A percentile compares a stretch with the other conserved stretches of the same genome.
Conservation (phyloP, 2,888 invertebrate genomes). For the Megamerina dolium region DNA sequence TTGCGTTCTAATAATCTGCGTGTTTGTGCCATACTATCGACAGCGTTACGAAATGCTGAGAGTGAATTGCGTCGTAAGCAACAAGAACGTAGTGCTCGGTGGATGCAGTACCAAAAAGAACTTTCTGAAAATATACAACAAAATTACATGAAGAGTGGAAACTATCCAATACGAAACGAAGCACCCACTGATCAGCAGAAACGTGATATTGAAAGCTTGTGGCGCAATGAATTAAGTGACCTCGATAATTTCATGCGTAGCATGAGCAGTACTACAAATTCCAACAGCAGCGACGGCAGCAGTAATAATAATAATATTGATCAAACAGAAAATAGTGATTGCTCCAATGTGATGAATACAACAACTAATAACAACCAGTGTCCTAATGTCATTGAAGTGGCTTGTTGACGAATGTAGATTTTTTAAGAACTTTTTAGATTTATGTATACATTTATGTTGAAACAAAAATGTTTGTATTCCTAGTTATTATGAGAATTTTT, state of each 20-base stretch:
- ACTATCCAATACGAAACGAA: constrained; percentile 4
- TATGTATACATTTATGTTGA: no score
- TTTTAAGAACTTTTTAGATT: no score
- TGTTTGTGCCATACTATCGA: constrained; percentile 55
- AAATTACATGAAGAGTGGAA: constrained; percentile 1
- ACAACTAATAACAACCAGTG: constrained; percentile 27
- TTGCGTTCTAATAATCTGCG: constrained; percentile 52
- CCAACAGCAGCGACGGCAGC: constrained; percentile 16
- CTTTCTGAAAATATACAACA: constrained; percentile 25
- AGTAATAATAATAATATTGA: constrained; percentile 11
- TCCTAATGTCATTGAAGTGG: constrained; percentile 9
- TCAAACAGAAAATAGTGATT: constrained; percentile 10
- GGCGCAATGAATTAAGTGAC: constrained; percentile 53
- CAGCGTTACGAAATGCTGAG: constrained; percentile 53
- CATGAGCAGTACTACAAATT: constrained; percentile 39
- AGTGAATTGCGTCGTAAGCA: constrained; percentile 54
- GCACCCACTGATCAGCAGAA: constrained; percentile 21
- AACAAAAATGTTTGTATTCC: no score
- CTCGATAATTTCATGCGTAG: constrained; percentile 56
- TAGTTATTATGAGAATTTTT: constrained; percentile 48
- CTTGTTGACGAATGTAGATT: constrained; percentile 20
- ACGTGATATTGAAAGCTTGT: constrained; percentile 37
- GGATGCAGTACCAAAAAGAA: constrained; percentile 49
- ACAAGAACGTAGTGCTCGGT: constrained; percentile 52
- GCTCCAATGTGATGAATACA: constrained; percentile 17